These are phyloP conservation scores for Urocolius indicus DNA, from an alignment of 2,113 vertebrate genomes.

Conservation along the genomic window DNA sequence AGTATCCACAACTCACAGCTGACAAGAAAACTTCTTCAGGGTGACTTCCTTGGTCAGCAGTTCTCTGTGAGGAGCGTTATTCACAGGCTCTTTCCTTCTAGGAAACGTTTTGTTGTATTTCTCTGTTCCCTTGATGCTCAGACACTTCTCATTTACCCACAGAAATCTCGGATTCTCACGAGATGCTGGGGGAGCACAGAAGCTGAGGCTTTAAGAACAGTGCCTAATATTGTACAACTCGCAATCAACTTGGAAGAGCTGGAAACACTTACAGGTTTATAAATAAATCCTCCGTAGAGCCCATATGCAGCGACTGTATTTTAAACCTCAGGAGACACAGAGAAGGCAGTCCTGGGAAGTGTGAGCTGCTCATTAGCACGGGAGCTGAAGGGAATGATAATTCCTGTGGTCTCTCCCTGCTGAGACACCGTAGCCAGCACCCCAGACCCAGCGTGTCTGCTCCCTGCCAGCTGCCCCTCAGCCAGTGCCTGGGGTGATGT, in stretches of 20 bases:
- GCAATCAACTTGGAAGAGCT: background rate
- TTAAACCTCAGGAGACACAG: background rate
- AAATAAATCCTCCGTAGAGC: background rate
- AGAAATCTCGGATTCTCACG: rapidly evolving
- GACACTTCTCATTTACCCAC: background rate
- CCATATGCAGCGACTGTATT: background rate
- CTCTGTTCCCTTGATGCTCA: rapidly evolving
- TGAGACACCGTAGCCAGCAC: background rate
- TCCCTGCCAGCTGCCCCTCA: background rate
- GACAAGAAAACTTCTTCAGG: background rate
- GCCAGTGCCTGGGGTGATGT: rapidly evolving
- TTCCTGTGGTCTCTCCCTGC: background rate
- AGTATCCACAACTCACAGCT: rapidly evolving
- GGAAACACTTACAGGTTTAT: background rate
- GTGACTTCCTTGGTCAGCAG: rapidly evolving
- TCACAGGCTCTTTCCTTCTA: background rate
- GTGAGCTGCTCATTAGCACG: background rate
- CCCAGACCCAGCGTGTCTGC: background rate
- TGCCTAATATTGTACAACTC: background rate
- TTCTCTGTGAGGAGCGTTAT: background rate
- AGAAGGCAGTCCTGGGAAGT: background rate
- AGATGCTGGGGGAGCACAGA: rapidly evolving
- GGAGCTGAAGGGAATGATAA: background rate
- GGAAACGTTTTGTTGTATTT: background rate
- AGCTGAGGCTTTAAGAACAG: background rate